Base-by-base conservation (phyloP, 2,888 invertebrate genomes). In the Dryadula phaetusa region DNA sequence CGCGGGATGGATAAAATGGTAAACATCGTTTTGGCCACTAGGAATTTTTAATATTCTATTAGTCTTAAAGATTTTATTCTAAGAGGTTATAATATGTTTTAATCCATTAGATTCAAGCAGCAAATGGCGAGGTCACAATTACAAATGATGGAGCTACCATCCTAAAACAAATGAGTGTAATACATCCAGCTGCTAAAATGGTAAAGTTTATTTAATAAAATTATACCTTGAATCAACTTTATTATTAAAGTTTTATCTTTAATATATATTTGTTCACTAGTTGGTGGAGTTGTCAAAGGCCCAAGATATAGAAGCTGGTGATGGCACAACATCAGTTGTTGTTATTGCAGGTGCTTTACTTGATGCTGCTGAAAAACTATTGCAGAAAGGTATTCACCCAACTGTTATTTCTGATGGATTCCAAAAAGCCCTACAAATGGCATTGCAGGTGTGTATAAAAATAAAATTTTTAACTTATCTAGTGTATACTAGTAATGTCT, bases 1-100 rank as follows among this genome's bases (percentile, higher is more conserved):
- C 95, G 98, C 76, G 99, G 99, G 72, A 99, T 99, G 99, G 99
- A 99, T 85, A 99, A 99, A 95, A 99, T 99, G 99, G 97, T 97
- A 94, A 87, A 62, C 32, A 42, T 12, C 52, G 22, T 42, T 61
- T 66, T 46, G 28, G 46, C 47, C 28, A n/a, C n/a, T n/a, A n/a
- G n/a, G n/a, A n/a, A n/a, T 52, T 56, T 62, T 3, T 54, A 34
- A 34, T 34, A 28, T 34, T 40, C 56, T 46, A 32, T 34, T 70
- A 37, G 32, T 12, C 25, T 68, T 25, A 46, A 18, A 16, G 20
- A 14, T 37, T 66, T 6, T 42, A 42, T 25, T 58, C 3, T 16
- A 4, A 42, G 25, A 42, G 44, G 32, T 61, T 22, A 49, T 49
- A 70, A 62, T 52, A 32, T 18, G 20, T 67, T 74, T 69, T 60